Conservation (phyloP, 2,797 vertebrate species). For the Darevskia nairensis region DNA sequence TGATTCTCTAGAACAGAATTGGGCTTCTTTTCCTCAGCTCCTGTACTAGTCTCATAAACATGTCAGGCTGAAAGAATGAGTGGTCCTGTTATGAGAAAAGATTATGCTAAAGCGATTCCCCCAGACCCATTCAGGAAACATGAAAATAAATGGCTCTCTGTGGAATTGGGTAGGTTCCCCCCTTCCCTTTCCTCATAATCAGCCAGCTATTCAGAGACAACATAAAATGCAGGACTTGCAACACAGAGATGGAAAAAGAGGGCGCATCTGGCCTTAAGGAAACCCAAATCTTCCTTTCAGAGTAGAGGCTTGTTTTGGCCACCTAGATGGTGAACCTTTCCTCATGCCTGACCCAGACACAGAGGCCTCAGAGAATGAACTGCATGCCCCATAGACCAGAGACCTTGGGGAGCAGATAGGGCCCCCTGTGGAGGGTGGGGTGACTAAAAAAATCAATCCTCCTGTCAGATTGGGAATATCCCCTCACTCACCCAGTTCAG, state of each 20-base stretch:
- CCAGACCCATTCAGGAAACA: conserved; percentile 72
- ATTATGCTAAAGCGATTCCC: conserved; percentile 75
- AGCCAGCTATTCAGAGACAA: conserved; percentile 33
- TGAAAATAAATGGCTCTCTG: conserved; percentile 74
- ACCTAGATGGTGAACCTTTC: too few species aligned
- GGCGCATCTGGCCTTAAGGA: background rate
- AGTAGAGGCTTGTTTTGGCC: background rate
- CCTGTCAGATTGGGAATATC: too few species aligned
- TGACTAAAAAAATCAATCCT: too few species aligned
- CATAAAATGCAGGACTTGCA: background rate
- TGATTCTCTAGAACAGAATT: accelerated
- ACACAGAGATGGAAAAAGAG: background rate
- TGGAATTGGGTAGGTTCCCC: conserved; percentile 74
- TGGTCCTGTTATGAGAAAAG: conserved; percentile 69
- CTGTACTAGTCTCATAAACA: conserved; percentile 12
- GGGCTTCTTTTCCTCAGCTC: background rate
- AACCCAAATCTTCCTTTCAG: background rate
- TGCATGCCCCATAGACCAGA: too few species aligned
- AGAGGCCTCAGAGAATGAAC: too few species aligned
- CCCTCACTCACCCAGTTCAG: too few species aligned
- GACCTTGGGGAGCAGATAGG: too few species aligned
- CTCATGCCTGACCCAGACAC: too few species aligned
- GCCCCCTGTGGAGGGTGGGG: too few species aligned
- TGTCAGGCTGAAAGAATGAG: conserved; percentile 66
- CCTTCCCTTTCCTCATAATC: conserved; percentile 67